Base-by-base conservation (phyloP, 2,888 invertebrate genomes). In the Galeopsomyia nigrocyanea region DNA sequence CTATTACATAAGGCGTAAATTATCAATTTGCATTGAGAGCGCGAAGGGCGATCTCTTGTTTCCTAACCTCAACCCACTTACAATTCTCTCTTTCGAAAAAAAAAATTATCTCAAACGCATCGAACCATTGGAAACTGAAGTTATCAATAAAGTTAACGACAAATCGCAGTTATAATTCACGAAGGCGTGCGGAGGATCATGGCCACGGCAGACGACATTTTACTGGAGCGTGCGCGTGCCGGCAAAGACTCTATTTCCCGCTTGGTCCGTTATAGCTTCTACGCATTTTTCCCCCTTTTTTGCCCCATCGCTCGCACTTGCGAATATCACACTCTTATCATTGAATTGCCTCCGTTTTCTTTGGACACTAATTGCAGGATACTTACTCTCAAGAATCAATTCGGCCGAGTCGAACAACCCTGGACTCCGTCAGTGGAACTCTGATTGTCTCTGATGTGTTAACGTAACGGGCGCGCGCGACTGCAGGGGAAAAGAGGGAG, bases 1-100 rank as follows among this genome's bases (percentile, higher is more conserved):
- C 64, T 82, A 81, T 86, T 86, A 86, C 84, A 84, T 86, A 86
- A 86, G 84, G 73, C 78, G 69, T 49, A 57, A 71, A 68, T 71
- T 71, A 68, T 71, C 67, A 68, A 61, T 61, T 55, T 17, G 51
- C 58, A 39, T 39, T 50, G 50, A 67, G 55, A 56, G 64, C 56
- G 64, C 10, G 39, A 46, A 13, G 39, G 39, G 10, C 39, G 10
- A 53, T 31, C 31, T 47, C 39, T 19, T 13, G n/a, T 21, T 31
- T 31, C 31, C 58, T 60, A 64, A 71, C 64, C 62, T 72, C 53
- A 39, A 39, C 39, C 10, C 10, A n/a, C 22, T 51, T 31, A 50
- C 50, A 57, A 56, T 49, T 14, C 17, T 26, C 17, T 26, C 13
- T 39, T 39, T 39, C 5, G 13, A 39, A 39, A 9, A 39, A 39